Base-by-base conservation (phyloP, 2,888 invertebrate species). In the Hypena proboscidalis region DNA sequence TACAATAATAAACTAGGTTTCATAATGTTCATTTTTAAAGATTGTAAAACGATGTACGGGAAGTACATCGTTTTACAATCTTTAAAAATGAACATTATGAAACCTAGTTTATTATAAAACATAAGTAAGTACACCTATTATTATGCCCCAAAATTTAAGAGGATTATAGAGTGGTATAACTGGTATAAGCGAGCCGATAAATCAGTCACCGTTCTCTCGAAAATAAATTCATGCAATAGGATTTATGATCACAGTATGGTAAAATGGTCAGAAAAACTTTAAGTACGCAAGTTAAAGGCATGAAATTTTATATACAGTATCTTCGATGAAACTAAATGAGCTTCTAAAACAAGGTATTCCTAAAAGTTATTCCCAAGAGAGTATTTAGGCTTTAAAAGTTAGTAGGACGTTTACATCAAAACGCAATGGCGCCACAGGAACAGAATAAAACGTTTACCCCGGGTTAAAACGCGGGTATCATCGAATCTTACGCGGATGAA, bases 161-260 rank as follows among this genome's bases (percentile, higher is more conserved):
- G 9, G 4, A 42, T 38, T 33, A 38, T 30, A 11, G 13, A 27
- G 8, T 11, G 5, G 23, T 51, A 32, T 31, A 34, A 27, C n/a
- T 11, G 5, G 23, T 51, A 32, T 31, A 34, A 14, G 33, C 21
- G 5, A 27, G 13, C 2, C 37, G 11, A 56, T 64, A 51, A 56
- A 63, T 59, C 60, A 56, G 13, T 65, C 62, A 33, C 10, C 26
- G 35, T 30, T 26, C 39, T 39, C 42, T 45, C 32, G 34, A 46
- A 46, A 53, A 42, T 15, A 32, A 15, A 39, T 62, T 43, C 33
- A 38, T 17, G 32, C 17, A 8, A 35, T n/a, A 25, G 22, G 29
- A 45, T 61, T 65, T 65, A 65, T 47, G 46, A 32, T 38, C 26
- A 47, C 26, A 26, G 7, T 19, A 11, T 19, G 25, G 39, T 50